Evolutionary conservation across 2,113 vertebrate species (phyloP).

Genomic region (Marmota flaviventris): DNA sequence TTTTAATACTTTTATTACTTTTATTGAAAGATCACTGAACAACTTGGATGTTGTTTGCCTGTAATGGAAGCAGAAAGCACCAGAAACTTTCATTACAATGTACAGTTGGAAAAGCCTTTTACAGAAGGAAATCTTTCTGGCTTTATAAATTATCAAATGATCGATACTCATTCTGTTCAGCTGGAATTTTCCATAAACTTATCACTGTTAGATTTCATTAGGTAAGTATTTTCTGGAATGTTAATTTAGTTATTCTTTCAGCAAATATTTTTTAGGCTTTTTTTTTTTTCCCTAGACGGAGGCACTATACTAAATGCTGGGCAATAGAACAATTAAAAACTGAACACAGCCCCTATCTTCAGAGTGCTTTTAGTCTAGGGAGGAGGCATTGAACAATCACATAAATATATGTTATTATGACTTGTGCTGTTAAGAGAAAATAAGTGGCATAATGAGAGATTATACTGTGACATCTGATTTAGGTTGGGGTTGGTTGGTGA

Average conservation of each 20-base stretch:
- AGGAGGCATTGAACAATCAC: not conserved
- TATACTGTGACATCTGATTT: not conserved
- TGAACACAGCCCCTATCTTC: not conserved
- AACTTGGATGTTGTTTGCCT: conserved; percentile 81
- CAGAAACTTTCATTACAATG: conserved; percentile 85
- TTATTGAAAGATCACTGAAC: conserved; percentile 87
- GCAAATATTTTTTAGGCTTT: not conserved
- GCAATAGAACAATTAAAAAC: not conserved
- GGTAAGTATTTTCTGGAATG: conserved; percentile 88
- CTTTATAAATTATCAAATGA: conserved; percentile 86
- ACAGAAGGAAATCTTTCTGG: conserved; percentile 88
- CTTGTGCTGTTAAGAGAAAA: not conserved
- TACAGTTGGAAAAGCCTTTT: conserved; percentile 90
- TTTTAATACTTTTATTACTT: conserved; percentile 9
- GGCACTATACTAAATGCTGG: not conserved
- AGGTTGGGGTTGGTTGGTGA: not conserved
- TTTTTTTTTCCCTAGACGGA: conserved; percentile 23
- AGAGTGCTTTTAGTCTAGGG: not conserved
- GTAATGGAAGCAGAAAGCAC: conserved; percentile 83
- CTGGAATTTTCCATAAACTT: conserved; percentile 91
- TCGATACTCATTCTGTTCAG: conserved; percentile 79
- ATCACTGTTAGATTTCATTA: conserved; percentile 93
- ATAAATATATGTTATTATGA: not conserved
- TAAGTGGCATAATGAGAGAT: not conserved
- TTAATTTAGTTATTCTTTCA: conserved; percentile 61